Percentiles rank a stretch among this genome's conserved stretches.
Conservation (phyloP, 37 sponge, comb jelly and placozoan genomes). For the Halisarca cf. caerulea region DNA sequence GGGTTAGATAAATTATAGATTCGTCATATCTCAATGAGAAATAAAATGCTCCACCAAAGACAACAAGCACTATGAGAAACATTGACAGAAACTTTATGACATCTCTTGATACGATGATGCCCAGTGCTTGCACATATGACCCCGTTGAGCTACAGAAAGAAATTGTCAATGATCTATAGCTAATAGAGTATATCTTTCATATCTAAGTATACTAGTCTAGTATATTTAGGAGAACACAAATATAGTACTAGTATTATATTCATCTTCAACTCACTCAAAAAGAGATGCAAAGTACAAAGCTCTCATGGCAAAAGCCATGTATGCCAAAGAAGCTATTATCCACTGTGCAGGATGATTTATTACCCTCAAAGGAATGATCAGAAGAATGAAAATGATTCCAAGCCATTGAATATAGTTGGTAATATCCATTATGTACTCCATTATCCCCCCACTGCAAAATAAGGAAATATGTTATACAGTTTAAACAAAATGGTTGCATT, state of each 20-base stretch:
- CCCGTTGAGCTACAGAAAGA: slow-evolving; percentile 15
- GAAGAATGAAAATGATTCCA: background rate
- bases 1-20: no score
- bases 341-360: background rate
- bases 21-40: slow-evolving; percentile 18
- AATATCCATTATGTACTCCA: background rate
- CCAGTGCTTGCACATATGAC: background rate
- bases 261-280: slow-evolving; percentile 12
- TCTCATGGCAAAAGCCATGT: background rate
- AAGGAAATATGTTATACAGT: no score
- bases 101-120: background rate
- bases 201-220: no score
- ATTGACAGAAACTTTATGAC: background rate
- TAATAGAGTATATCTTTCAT: no score
- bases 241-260: no score
- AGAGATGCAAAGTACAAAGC: background rate
- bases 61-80: background rate
- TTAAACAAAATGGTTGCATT: no score
- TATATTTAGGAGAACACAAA: no score
- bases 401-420: background rate
- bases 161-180: no score
- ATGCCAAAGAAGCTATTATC: background rate
- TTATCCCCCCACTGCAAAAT: background rate
- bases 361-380: background rate
- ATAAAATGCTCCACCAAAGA: slow-evolving; percentile 17